Evolutionary conservation across 1,140 invertebrate species (phyloP).

Genomic region (Drosophila saltans): DNA sequence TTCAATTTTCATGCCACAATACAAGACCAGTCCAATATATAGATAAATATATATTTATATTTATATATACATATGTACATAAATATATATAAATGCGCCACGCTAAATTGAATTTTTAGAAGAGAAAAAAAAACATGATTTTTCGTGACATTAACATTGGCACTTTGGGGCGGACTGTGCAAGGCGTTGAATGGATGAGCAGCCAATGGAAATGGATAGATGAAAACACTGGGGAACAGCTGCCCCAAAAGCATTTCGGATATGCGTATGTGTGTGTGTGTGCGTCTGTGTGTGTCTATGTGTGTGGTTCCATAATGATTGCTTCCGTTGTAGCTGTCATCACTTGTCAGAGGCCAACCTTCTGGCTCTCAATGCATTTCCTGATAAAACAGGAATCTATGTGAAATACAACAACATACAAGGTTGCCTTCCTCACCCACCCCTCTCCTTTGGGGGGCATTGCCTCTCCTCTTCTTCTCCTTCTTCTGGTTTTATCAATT

Average conservation of each 20-base stretch:
- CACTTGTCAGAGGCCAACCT: slow-evolving; percentile 50
- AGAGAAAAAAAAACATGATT: slow-evolving; percentile 54
- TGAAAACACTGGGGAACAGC: slow-evolving; percentile 39
- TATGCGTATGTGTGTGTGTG: neutral
- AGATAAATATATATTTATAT: neutral
- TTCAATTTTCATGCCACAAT: neutral
- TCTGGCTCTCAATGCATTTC: slow-evolving; percentile 38
- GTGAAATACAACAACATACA: neutral
- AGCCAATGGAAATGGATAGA: slow-evolving; percentile 37
- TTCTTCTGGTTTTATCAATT: slow-evolving; percentile 1
- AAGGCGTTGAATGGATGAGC: slow-evolving; percentile 51
- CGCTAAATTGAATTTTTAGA: slow-evolving; percentile 52
- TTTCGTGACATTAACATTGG: slow-evolving; percentile 77
- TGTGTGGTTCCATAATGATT: slow-evolving; percentile 31
- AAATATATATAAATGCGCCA: slow-evolving; percentile 30
- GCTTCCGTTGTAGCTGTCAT: slow-evolving; percentile 50
- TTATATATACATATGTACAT: neutral
- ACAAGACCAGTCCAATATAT: neutral
- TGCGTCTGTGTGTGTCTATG: neutral
- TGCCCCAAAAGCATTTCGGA: slow-evolving; percentile 38
- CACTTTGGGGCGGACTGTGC: slow-evolving; percentile 48
- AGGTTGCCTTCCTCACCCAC: neutral
- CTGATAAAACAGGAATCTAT: slow-evolving; percentile 1
- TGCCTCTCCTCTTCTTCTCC: neutral
- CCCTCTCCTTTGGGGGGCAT: neutral